phyloP scores from a whole-genome alignment of 2,888 invertebrate species.

The Vanessa cardui region DNA sequence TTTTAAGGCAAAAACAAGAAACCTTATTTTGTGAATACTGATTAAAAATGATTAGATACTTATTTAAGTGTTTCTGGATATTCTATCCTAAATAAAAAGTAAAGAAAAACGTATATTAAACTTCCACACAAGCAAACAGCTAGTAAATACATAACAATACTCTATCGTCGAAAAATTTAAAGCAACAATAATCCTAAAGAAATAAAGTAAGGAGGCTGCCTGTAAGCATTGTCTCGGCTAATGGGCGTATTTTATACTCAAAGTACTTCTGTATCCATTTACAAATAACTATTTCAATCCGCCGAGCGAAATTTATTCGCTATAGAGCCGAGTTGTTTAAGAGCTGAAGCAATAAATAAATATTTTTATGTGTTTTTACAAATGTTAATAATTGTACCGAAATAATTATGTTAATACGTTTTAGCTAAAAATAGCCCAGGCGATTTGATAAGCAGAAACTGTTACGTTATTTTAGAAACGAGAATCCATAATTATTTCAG shows the following conservation, averaged over 20 bases:
- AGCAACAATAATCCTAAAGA: not conserved
- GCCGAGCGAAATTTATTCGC: slow-evolving; percentile 22
- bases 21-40: too few species aligned
- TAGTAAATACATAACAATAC: too few species aligned
- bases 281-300: slow-evolving; percentile 30
- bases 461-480: too few species aligned
- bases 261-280: slow-evolving; percentile 31
- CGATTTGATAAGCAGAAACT: too few species aligned
- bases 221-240: slow-evolving; percentile 15
- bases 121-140: too few species aligned
- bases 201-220: not conserved
- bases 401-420: not conserved
- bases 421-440: not conserved
- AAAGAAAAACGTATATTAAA: too few species aligned
- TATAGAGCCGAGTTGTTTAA: slow-evolving; percentile 18
- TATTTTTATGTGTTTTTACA: slow-evolving; percentile 8
- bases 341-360: slow-evolving; percentile 18
- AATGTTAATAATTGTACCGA: not conserved
- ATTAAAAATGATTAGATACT: too few species aligned
- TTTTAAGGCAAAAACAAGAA: too few species aligned
- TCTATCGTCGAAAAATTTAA: not conserved
- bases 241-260: slow-evolving; percentile 30
- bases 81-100: too few species aligned
- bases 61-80: too few species aligned
- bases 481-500: too few species aligned